These are phyloP conservation scores for Eupithecia insigniata DNA, from an alignment of 2,888 invertebrate genomes.

Conservation along the genomic window DNA sequence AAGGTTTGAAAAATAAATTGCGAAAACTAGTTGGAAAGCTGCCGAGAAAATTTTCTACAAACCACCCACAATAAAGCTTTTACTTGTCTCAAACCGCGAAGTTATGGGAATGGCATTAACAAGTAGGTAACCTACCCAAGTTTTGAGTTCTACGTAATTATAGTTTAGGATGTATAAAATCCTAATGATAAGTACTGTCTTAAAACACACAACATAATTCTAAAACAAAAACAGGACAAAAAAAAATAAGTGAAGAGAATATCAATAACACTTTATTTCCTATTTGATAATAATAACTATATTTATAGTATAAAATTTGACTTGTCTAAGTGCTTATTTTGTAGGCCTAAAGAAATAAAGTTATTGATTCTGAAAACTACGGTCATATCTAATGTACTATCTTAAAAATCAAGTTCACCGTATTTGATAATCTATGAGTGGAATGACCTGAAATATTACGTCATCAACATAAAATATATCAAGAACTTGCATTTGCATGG, in stretches of 20 bases:
- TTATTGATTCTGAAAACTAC: too few species aligned
- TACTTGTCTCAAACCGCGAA: constrained; percentile 16
- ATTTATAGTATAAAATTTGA: too few species aligned
- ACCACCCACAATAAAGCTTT: constrained; percentile 12
- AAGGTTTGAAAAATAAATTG: constrained; percentile 18
- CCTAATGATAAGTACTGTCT: too few species aligned
- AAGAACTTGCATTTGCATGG: neutral
- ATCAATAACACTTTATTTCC: too few species aligned
- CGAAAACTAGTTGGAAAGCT: constrained; percentile 38
- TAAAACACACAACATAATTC: too few species aligned
- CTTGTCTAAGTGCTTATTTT: too few species aligned
- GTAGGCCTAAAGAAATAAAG: too few species aligned
- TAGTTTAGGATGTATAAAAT: neutral
- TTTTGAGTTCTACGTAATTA: neutral
- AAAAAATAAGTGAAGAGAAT: too few species aligned
- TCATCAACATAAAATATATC: neutral
- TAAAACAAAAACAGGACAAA: too few species aligned
- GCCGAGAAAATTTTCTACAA: constrained; percentile 22
- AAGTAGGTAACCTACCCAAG: neutral
- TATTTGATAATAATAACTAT: too few species aligned
- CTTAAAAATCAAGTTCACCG: neutral
- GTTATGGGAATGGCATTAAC: neutral
- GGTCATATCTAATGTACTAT: too few species aligned
- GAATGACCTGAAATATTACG: neutral
- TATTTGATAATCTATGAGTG: neutral